Conservation (phyloP, 2,113 vertebrate species). For the Clinocottus analis region DNA sequence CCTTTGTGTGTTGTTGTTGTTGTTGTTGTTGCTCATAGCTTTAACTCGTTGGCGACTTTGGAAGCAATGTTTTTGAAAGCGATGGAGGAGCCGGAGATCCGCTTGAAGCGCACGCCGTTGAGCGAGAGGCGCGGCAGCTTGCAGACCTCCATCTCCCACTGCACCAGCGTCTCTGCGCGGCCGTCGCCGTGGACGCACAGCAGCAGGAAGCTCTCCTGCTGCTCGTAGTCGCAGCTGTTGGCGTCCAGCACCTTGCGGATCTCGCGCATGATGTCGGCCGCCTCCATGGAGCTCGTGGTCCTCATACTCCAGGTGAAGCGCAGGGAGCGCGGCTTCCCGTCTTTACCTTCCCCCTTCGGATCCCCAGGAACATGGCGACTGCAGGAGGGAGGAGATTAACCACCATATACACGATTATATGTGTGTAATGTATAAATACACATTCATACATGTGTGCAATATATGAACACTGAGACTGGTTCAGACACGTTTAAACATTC, state of each 20-base stretch:
- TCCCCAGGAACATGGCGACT: conserved; percentile 98
- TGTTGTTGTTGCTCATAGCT: conserved; percentile 89
- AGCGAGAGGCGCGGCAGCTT: conserved; percentile 98
- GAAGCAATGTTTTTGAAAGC: conserved; percentile 99
- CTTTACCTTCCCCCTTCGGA: conserved; percentile 96
- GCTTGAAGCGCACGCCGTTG: conserved; percentile 97
- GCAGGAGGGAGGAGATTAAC: no score
- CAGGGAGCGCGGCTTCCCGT: conserved; percentile 95
- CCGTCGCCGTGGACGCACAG: conserved; percentile 96
- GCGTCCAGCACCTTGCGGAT: conserved; percentile 97
- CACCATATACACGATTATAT: no score
- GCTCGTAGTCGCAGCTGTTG: conserved; percentile 98
- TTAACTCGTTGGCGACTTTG: conserved; percentile 99
- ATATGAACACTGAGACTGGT: no score
- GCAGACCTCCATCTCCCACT: conserved; percentile 99
- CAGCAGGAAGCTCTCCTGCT: conserved; percentile 96
- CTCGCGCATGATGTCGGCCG: conserved; percentile 96
- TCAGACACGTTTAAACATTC: no score
- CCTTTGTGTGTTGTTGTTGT: background rate
- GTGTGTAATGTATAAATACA: no score
- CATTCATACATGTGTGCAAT: no score
- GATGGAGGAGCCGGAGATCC: conserved; percentile 98
- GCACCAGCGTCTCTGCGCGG: conserved; percentile 92
- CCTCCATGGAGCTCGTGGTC: conserved; percentile 98
- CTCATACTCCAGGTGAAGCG: conserved; percentile 99